phyloP scores from a whole-genome alignment of 2,797 vertebrate species.

The Oryzias dopingdopingensis region DNA sequence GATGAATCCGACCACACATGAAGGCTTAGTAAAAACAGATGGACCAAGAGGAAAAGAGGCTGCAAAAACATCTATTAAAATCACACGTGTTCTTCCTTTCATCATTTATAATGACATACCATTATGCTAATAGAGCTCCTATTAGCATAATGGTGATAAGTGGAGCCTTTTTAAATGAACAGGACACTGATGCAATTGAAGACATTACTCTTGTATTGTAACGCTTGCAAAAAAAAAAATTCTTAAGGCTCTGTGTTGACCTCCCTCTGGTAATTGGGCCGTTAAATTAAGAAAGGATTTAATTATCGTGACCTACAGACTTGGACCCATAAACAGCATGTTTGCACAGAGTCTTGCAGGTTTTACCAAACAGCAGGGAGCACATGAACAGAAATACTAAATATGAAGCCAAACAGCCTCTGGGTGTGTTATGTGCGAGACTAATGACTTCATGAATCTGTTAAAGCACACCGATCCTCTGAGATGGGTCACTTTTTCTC shows the following conservation, averaged over 20 bases:
- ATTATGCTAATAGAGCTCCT: constrained; percentile 50
- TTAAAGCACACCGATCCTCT: not conserved
- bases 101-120: constrained; percentile 57
- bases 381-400: not conserved
- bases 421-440: not conserved
- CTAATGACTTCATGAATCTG: not conserved
- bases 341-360: not conserved
- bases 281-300: constrained; percentile 15
- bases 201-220: constrained; percentile 31
- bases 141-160: constrained; percentile 64
- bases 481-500: no score
- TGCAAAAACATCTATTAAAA: constrained; percentile 49
- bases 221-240: constrained; percentile 18
- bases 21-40: constrained; percentile 17
- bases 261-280: constrained; percentile 10
- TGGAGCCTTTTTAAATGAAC: constrained; percentile 32
- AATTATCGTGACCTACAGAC: constrained; percentile 12
- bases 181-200: constrained; percentile 34
- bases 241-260: constrained; percentile 18
- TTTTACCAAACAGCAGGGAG: not conserved
- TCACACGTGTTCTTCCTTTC: constrained; percentile 49
- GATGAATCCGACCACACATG: constrained; percentile 14
- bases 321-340: not conserved
- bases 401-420: not conserved
- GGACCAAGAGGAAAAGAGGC: constrained; percentile 11